Evolutionary conservation across 1,140 invertebrate genomes (phyloP).

Genomic region (Lepidurus apus): DNA sequence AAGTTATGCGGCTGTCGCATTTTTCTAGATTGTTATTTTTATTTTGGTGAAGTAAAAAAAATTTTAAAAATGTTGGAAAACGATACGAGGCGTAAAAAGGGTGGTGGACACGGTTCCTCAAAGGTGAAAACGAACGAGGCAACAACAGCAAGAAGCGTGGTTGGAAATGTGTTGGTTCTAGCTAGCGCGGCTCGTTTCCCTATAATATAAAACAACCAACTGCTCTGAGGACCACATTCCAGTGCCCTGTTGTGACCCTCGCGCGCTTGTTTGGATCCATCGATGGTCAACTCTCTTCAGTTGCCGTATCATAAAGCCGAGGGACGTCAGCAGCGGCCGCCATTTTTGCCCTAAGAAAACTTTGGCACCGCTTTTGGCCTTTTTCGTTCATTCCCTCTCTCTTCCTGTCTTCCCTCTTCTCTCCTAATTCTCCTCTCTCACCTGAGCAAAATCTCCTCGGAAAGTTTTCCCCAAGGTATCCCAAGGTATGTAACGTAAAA

Average conservation of each 20-base stretch:
- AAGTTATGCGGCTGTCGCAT: no score
- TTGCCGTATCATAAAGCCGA: slow-evolving; percentile 19
- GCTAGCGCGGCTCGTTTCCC: not conserved
- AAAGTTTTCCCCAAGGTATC: no score
- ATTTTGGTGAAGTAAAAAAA: no score
- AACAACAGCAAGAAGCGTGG: not conserved
- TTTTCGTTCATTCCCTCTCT: not conserved
- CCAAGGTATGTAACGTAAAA: no score
- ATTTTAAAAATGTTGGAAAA: no score
- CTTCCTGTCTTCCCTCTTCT: not conserved
- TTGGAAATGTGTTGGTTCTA: not conserved
- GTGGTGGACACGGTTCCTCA: not conserved
- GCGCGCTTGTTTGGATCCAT: slow-evolving; percentile 9
- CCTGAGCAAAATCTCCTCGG: no score
- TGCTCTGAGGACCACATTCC: slow-evolving; percentile 16
- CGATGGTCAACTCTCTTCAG: slow-evolving; percentile 9
- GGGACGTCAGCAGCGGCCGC: slow-evolving; percentile 10
- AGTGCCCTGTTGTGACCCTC: slow-evolving; percentile 17
- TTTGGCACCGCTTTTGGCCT: not conserved
- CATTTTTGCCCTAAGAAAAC: not conserved
- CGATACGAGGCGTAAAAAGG: not conserved
- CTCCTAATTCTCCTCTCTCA: no score
- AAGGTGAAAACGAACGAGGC: not conserved
- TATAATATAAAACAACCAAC: slow-evolving; percentile 22
- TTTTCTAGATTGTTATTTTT: no score